Evolutionary conservation across 2,888 invertebrate species (phyloP), one percentile per base, ranked within the genome.

Genomic region (Microctonus hyperodae): DNA sequence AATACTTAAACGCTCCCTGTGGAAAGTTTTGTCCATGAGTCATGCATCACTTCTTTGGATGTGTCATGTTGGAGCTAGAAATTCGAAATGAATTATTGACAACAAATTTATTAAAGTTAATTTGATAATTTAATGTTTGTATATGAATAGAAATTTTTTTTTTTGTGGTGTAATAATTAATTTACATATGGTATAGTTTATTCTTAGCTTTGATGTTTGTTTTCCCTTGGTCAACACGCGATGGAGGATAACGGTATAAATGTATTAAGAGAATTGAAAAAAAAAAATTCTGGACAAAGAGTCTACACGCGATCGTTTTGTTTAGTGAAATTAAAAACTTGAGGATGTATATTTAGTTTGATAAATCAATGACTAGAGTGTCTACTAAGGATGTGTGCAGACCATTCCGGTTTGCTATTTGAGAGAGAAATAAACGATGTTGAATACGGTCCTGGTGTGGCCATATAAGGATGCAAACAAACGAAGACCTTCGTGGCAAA

Each of bases 31-130:
- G 71, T 72, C n/a, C 64, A 40, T 23, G 53, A 69, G 66, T 63
- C 67, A 53, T 64, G 61, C 76, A 79, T 78, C 76, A 66, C 74
- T 78, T 75, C 74, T 72, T 78, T 69, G 73, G 75, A n/a, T 73
- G 74, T 76, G 76, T 79, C 78, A 74, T 72, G 72, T 68, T 59
- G 20, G 20, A 20, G 11, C 33, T 20, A 16, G 33, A n/a, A 11
- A 55, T 16, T 44, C 40, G 16, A 7, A n/a, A n/a, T 44, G 44
- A 44, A 44, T 44, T 16, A 44, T 44, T 44, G 44, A 16, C 7
- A 6, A 35, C 4, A 9, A 44, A 44, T 44, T 44, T 16, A 44
- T 44, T 44, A 20, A 44, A 20, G 16, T 44, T 44, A 20, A 44
- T 44, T 9, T 20, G 16, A n/a, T 44, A 20, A 44, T 44, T 44